Evolutionary conservation across 1,140 invertebrate species (phyloP), one percentile per base, ranked within the genome.

Genomic region (Brachionus paranguensis): DNA sequence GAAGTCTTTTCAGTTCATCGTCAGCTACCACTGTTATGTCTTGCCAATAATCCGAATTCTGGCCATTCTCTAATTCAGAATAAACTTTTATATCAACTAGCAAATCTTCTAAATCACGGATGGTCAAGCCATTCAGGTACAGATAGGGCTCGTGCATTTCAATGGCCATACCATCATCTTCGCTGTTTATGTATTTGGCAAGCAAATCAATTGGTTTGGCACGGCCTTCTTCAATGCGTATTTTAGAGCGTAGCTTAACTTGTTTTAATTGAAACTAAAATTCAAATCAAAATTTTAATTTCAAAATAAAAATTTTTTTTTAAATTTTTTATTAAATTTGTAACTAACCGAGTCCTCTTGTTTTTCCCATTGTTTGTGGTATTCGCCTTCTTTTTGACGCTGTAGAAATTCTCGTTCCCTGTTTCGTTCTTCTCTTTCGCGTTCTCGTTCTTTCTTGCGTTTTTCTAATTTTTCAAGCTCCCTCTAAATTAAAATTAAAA

Each of bases 141-240:
- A 95, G 95, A 86, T 98, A 99, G 0, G 97, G 97, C 89, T 99
- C 96, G 87, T 97, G 95, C 94, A 99, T 96, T 91, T 99, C 96
- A 29, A 98, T 93, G 2, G 95, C 88, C 8, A 90, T 85, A 84
- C 90, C 88, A 88, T 95, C 94, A 86, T 96, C 94, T 87, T 96
- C 95, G 0, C 94, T 94, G 88, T 88, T 95, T 33, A 99, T 96
- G 87, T 99, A 99, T 89, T 97, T 95, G 0, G 96, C 96, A 55
- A 99, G 89, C 74, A 99, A 91, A 92, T 99, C 98, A 86, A 99
- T 99, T 0, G 98, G 96, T 88, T 99, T 99, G 0, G 97, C 97
- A 88, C 95, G 89, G 8, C 96, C 95, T 90, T 98, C 96, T 85
- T 97, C 94, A 60, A 99, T 99, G 84, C 97, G 92, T 84, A 99